These are phyloP conservation scores for Galbula dea DNA, from an alignment of 2,113 vertebrate genomes.

Conservation along the genomic window DNA sequence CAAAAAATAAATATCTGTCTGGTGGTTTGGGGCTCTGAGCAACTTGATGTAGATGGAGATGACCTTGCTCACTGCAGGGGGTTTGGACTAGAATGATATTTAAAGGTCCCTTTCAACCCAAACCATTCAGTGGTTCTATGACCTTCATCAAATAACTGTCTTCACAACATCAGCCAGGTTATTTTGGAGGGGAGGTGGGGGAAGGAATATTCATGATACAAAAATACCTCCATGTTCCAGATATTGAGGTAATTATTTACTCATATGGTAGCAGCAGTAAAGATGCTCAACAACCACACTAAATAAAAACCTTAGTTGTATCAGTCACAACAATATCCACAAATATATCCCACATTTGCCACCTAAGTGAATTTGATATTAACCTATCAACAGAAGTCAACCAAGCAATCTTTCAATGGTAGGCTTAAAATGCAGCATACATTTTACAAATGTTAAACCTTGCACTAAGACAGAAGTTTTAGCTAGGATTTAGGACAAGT, in stretches of 20 bases:
- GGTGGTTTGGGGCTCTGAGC: too few species aligned
- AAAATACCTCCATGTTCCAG: neutral
- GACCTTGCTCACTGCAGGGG: too few species aligned
- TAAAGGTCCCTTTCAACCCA: too few species aligned
- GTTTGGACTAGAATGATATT: too few species aligned
- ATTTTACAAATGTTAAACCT: neutral
- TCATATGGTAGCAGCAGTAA: neutral
- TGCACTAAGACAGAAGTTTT: neutral
- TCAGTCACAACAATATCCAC: neutral
- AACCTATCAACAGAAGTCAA: neutral
- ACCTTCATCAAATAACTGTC: neutral
- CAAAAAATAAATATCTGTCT: neutral
- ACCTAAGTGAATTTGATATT: neutral
- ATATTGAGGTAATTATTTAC: neutral
- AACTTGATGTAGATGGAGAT: too few species aligned
- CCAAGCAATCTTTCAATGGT: neutral
- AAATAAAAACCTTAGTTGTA: neutral
- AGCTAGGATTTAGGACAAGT: neutral
- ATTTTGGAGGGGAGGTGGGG: fast-evolving
- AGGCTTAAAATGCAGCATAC: neutral
- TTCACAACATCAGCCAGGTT: neutral
- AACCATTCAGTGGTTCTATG: too few species aligned
- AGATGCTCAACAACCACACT: neutral
- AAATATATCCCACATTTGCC: neutral
- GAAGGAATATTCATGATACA: neutral